phyloP scores from a whole-genome alignment of 2,797 vertebrate species.

The Poeciliopsis presidionis region DNA sequence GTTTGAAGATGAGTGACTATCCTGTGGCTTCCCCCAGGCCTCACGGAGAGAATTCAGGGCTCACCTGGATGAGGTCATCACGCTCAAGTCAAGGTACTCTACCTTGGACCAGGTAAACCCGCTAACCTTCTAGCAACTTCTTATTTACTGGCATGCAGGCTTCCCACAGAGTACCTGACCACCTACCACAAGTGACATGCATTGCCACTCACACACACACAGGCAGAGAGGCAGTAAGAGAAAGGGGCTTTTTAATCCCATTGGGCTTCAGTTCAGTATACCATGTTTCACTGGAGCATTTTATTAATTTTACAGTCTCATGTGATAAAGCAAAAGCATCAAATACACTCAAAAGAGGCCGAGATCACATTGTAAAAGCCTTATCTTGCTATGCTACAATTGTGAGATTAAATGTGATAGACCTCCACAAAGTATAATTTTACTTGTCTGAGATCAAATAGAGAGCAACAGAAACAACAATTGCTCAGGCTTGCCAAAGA shows the following conservation, averaged over 20 bases:
- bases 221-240: slow-evolving; percentile 23
- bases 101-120: slow-evolving; percentile 85
- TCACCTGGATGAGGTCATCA: slow-evolving; percentile 86
- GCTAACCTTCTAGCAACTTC: slow-evolving; percentile 68
- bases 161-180: slow-evolving; percentile 58
- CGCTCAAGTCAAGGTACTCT: slow-evolving; percentile 86
- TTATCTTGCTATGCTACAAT: not conserved
- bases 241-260: slow-evolving; percentile 3
- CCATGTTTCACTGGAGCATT: slow-evolving; percentile 29
- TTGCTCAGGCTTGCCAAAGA: not conserved
- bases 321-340: not conserved
- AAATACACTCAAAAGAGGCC: not conserved
- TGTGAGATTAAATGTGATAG: not conserved
- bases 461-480: not conserved
- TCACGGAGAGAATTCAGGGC: slow-evolving; percentile 85
- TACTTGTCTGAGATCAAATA: not conserved
- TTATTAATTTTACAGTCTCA: not conserved
- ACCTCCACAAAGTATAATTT: not conserved
- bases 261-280: slow-evolving; percentile 6
- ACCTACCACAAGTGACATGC: slow-evolving; percentile 40
- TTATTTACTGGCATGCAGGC: slow-evolving; percentile 75
- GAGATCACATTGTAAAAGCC: slow-evolving; percentile 2
- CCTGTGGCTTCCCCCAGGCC: slow-evolving; percentile 83
- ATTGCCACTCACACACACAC: slow-evolving; percentile 13
- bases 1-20: slow-evolving; percentile 78